Percentiles rank a stretch among this genome's conserved stretches.
Evolutionary conservation across 2,797 vertebrate species (phyloP).

Genomic region (Epinephelus coioides): DNA sequence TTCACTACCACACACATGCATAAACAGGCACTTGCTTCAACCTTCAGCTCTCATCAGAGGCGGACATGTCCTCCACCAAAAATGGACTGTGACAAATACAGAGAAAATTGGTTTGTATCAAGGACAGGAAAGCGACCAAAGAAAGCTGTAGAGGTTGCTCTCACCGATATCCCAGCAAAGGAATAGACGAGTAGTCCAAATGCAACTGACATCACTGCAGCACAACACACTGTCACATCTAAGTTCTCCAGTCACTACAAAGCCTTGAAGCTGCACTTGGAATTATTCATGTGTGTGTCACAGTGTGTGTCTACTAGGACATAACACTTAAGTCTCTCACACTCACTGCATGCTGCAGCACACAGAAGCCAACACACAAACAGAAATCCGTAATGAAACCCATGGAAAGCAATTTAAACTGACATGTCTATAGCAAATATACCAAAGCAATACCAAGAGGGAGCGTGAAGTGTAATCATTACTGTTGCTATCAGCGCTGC

Average conservation of each 20-base stretch:
- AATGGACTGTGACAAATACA: conserved; percentile 54
- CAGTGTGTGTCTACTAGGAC: background rate
- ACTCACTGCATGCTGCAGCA: background rate
- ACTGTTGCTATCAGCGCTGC: background rate
- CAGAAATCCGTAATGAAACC: conserved; percentile 3
- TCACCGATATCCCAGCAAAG: background rate
- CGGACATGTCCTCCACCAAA: conserved; percentile 28
- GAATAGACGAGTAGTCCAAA: background rate
- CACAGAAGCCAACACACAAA: background rate
- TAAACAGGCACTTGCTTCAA: background rate
- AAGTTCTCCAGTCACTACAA: background rate
- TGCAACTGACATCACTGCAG: conserved; percentile 13
- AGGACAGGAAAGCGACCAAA: background rate
- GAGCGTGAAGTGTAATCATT: conserved; percentile 15
- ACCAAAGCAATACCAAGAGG: conserved; percentile 12
- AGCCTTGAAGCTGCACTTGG: conserved; percentile 1
- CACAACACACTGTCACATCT: background rate
- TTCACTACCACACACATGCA: conserved; percentile 16
- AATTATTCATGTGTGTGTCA: background rate
- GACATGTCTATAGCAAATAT: background rate
- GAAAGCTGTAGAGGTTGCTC: background rate
- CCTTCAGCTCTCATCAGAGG: conserved; percentile 68
- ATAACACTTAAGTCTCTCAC: background rate
- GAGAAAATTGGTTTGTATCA: conserved; percentile 53
- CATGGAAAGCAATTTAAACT: background rate